These are phyloP conservation scores for Rhinichthys klamathensis DNA, from an alignment of 2,113 vertebrate genomes.

Conservation along the genomic window DNA sequence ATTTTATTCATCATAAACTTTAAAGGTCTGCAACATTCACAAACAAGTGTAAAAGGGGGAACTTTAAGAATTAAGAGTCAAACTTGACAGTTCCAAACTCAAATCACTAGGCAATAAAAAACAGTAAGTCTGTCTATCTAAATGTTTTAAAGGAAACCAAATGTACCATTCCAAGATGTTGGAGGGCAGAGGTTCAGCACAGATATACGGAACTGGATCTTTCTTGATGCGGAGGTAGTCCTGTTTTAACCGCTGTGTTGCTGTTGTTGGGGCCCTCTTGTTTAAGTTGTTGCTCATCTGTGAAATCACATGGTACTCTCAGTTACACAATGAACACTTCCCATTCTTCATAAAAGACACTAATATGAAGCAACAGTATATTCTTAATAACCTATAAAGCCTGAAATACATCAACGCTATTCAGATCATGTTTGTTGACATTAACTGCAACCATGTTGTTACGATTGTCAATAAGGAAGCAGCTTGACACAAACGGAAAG, in stretches of 20 bases:
- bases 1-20: no score
- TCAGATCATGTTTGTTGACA: background rate
- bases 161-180: constrained; percentile 97
- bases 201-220: constrained; percentile 99
- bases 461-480: background rate
- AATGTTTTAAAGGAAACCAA: background rate
- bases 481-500: background rate
- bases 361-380: background rate
- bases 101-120: background rate
- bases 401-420: background rate
- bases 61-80: background rate
- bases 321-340: background rate
- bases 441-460: background rate
- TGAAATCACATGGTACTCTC: constrained; percentile 23
- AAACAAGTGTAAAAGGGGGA: no score
- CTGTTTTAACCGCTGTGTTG: constrained; percentile 95
- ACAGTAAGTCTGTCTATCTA: background rate
- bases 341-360: background rate
- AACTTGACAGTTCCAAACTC: background rate
- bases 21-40: no score
- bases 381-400: background rate
- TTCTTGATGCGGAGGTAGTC: constrained; percentile 99
- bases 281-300: constrained; percentile 95
- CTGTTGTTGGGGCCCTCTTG: constrained; percentile 96
- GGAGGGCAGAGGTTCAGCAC: constrained; percentile 95